A percentile compares a stretch with the other conserved stretches of the same genome.
These are phyloP conservation scores for Anas platyrhynchos DNA, from an alignment of 2,113 vertebrate genomes.

Conservation along the genomic window DNA sequence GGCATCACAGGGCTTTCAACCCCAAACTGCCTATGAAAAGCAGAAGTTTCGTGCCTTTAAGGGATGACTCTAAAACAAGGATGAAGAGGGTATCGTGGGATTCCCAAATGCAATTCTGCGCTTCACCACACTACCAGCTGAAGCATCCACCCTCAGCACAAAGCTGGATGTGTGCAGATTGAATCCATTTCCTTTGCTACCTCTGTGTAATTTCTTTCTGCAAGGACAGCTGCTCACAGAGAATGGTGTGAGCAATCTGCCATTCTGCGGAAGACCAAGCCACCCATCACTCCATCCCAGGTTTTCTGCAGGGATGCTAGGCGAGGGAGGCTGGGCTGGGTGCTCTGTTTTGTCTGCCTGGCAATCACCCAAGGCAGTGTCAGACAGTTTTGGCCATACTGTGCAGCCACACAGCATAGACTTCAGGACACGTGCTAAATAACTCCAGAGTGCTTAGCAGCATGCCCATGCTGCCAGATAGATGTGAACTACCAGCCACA, in stretches of 20 bases:
- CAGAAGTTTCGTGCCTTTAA: neutral
- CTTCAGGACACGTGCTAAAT: neutral
- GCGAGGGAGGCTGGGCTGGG: neutral
- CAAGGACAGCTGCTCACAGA: neutral
- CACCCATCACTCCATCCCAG: neutral
- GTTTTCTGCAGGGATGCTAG: neutral
- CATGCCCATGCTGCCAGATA: neutral
- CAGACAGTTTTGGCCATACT: neutral
- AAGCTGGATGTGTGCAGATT: neutral
- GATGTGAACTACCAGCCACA: neutral
- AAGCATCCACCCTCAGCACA: neutral
- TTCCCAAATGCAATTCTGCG: neutral
- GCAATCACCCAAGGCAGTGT: neutral
- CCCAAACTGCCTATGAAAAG: neutral
- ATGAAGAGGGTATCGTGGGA: neutral
- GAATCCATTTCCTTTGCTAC: neutral
- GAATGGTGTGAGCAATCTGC: neutral
- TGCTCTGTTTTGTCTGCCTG: neutral
- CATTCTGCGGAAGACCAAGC: neutral
- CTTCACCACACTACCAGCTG: neutral
- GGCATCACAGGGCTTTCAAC: neutral
- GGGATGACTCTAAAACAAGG: neutral
- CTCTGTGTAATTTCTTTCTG: neutral
- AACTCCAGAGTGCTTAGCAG: neutral
- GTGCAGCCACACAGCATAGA: fast-evolving